Base-by-base conservation (phyloP, 2,113 vertebrate genomes). In the Noctilio leporinus region DNA sequence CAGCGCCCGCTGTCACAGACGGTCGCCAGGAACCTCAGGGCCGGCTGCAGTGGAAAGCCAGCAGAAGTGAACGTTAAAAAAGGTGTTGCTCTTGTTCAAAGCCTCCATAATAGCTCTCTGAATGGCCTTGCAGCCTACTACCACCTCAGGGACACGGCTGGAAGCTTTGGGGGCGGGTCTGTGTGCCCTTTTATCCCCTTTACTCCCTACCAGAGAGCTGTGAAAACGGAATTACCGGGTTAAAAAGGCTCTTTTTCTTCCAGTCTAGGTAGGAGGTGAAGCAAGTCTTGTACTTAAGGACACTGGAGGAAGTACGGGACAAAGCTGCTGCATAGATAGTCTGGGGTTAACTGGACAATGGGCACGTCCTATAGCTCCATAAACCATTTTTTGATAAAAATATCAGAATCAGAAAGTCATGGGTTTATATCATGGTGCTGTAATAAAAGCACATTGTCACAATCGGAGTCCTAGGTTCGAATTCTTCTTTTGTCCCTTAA, bases 291-390 rank as follows among this genome's bases (percentile, higher is more conserved):
- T 51, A 14, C 10, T 30, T 38, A 77, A 62, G 81, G 92, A 59
- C 17, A 30, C 35, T 11, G 11, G 40, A 45, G n/a, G 67, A n/a
- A 19, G 28, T 15, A 7, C 7, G 33, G 55, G 70, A 38, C 26
- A 62, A 7, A 45, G n/a, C 24, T 51, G 81, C 45, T 14, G 3
- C 0, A 0, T 0, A 5, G 1, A 10, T 2, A 22, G 49, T 1
- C 10, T 15, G 30, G 12, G 30, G 28, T 17, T 4, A 5, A 16
- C 4, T 8, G 16, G 20, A 22, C 89, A 35, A 15, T 43, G 77
- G 49, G 17, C 22, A 45, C 64, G 43, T 5, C 4, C 47, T 30
- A 14, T 22, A 20, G 28, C n/a, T 33, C 77, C 5, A 3, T 7
- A 17, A 38, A 59, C 16, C 15, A 1, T 28, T 26, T 40, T 4